These are phyloP conservation scores for Saccopteryx bilineata DNA, from an alignment of 2,113 vertebrate species.

Conservation along the genomic window DNA sequence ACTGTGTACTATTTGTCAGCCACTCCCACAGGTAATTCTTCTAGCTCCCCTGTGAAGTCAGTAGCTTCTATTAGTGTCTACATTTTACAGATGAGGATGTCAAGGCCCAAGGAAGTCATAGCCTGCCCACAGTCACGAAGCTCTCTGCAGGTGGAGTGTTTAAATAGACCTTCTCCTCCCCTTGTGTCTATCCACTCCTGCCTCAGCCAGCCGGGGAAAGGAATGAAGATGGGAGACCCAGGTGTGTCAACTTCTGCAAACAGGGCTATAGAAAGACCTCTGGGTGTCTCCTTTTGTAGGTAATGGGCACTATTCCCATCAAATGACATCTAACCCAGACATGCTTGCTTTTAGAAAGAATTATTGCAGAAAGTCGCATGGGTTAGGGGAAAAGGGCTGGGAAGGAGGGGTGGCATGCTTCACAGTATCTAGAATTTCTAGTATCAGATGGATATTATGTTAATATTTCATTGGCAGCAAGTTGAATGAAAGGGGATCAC, in stretches of 20 bases:
- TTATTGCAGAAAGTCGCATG: conserved; percentile 59
- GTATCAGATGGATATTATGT: not conserved
- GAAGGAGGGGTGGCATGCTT: not conserved
- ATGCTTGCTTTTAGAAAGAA: conserved; percentile 59
- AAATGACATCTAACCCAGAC: conserved; percentile 60
- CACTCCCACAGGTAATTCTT: not conserved
- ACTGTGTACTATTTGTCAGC: not conserved
- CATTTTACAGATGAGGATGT: not conserved
- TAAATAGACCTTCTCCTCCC: not conserved
- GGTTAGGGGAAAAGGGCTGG: not conserved
- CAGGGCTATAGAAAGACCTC: not conserved
- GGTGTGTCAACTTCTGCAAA: conserved; percentile 66
- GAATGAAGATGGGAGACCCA: conserved; percentile 73
- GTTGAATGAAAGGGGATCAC: not conserved
- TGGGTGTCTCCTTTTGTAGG: conserved; percentile 1
- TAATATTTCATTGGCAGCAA: not conserved
- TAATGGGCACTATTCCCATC: conserved; percentile 72
- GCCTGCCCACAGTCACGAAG: not conserved
- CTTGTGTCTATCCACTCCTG: not conserved
- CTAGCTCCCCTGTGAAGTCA: not conserved
- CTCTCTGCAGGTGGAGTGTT: not conserved
- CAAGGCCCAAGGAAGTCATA: not conserved
- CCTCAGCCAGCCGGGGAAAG: conserved; percentile 48
- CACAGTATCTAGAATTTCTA: not conserved
- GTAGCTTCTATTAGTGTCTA: not conserved